Evolutionary conservation across 2,797 vertebrate genomes (phyloP), one percentile per base, ranked within the genome.

Genomic region (Thaleichthys pacificus): DNA sequence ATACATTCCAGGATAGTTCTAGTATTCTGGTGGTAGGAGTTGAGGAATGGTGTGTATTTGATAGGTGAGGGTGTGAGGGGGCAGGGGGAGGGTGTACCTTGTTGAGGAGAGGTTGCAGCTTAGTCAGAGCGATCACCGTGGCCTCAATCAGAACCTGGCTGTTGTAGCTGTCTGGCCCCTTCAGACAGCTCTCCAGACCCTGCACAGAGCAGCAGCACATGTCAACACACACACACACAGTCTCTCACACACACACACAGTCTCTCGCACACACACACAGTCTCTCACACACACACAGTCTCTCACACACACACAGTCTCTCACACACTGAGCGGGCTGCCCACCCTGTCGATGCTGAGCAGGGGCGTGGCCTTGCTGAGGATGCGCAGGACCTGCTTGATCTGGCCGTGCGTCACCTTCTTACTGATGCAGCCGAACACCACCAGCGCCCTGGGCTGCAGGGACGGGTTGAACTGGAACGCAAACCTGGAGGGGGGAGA

Each of bases 401-500:
- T 98, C 73, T 99, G 98, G 3, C 97, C 93, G 3, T 98, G 97
- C 72, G 95, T 97, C 61, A 98, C 96, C 51, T 96, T 93, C 87
- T 99, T 99, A 88, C 97, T 99, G 85, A 99, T 99, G 82, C 98
- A 99, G 74, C 98, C 98, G 66, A 99, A 99, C 78, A 99, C 98
- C 68, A 99, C 98, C 68, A 99, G 93, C 0, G 98, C 98, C 87
- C 98, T 89, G 0, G 98, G 98, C 91, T 99, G 98, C 60, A 99
- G 94, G 61, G 98, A 99, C 0, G 98, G 98, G 87, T 99, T 99
- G 80, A 98, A 99, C 66, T 99, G 97, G 93, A 99, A 99, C 3
- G 98, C 98, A 95, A 99, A 99, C 89, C 98, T 99, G 86, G 57
- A n/a, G 8, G 57, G 56, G n/a, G 56, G 56, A 58, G 56, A 19